phyloP scores from a whole-genome alignment of 2,113 vertebrate species.

The Perccottus glenii region DNA sequence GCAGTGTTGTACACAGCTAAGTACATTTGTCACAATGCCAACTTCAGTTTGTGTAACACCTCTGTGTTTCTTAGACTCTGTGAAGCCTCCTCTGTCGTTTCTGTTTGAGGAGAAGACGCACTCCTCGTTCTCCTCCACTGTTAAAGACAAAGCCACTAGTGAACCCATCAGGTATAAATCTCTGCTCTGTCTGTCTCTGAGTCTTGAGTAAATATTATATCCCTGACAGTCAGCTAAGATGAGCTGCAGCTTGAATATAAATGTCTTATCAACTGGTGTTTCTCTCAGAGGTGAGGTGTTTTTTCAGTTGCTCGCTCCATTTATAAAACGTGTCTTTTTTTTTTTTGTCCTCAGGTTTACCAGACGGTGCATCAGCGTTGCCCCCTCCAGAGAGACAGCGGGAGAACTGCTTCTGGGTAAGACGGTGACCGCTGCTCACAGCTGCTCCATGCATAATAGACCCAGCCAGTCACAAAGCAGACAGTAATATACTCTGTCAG shows the following conservation, averaged over 20 bases:
- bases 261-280: constrained; percentile 18
- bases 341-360: constrained; percentile 84
- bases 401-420: constrained; percentile 94
- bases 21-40: not conserved
- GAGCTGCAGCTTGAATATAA: constrained; percentile 2
- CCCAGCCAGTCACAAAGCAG: constrained; percentile 26
- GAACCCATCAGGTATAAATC: constrained; percentile 91
- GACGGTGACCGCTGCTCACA: constrained; percentile 28
- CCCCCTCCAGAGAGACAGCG: constrained; percentile 93
- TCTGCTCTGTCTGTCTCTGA: not conserved
- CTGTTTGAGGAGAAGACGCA: constrained; percentile 97
- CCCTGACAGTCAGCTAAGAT: not conserved
- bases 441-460: constrained; percentile 42
- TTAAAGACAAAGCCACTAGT: constrained; percentile 99
- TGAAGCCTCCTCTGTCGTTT: constrained; percentile 88
- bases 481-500: constrained; percentile 25
- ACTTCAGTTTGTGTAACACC: constrained; percentile 10
- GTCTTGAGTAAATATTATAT: constrained; percentile 4
- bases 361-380: constrained; percentile 92
- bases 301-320: not conserved
- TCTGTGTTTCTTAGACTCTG: constrained; percentile 74
- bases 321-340: constrained; percentile 21
- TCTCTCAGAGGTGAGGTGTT: constrained; percentile 5
- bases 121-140: constrained; percentile 96
- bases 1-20: not conserved